phyloP scores from a whole-genome alignment of 1,140 invertebrate species.

The Saxidomus purpurata region DNA sequence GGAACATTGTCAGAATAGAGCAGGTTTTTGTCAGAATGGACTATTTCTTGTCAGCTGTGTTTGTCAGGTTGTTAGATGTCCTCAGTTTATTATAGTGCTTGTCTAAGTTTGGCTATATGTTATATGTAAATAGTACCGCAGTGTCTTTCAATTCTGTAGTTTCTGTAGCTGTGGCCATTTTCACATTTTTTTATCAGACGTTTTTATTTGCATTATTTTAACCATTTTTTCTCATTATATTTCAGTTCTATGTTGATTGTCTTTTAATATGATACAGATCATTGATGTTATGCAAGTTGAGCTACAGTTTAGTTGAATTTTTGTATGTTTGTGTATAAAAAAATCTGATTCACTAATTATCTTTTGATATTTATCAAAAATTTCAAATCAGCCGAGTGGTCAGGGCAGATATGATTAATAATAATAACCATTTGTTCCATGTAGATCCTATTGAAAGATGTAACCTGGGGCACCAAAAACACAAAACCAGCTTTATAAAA shows the following conservation, averaged over 20 bases:
- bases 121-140: constrained; percentile 37
- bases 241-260: not conserved
- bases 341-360: not conserved
- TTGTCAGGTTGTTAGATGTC: not conserved
- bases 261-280: too few relatives aligned
- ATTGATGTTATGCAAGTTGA: not conserved
- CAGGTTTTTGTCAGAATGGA: too few relatives aligned
- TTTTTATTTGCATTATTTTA: not conserved
- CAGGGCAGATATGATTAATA: too few relatives aligned
- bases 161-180: not conserved
- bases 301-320: not conserved
- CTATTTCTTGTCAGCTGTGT: not conserved
- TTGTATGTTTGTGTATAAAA: not conserved
- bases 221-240: not conserved
- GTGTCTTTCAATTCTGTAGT: constrained; percentile 42
- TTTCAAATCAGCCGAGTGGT: too few relatives aligned
- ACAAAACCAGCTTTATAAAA: too few relatives aligned
- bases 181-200: too few relatives aligned
- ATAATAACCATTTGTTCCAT: too few relatives aligned
- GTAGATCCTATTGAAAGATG: too few relatives aligned
- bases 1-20: too few relatives aligned
- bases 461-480: too few relatives aligned
- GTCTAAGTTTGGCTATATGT: constrained; percentile 6
- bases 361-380: too few relatives aligned
- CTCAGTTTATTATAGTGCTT: not conserved